Evolutionary conservation across 1,140 invertebrate genomes (phyloP), one percentile per base, ranked within the genome.

Genomic region (Aphidius gifuensis): DNA sequence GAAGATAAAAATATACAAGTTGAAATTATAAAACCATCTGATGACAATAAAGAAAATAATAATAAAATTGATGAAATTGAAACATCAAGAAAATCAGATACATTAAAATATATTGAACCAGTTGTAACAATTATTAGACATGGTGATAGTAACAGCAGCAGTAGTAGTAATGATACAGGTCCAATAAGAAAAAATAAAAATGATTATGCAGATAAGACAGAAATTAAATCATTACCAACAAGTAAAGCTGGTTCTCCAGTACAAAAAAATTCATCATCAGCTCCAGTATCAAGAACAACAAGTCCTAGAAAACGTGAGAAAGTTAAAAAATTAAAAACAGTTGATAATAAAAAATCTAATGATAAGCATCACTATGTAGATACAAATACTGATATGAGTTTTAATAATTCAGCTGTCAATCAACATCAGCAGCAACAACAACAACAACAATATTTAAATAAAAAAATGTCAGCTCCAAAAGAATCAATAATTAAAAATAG

Each of bases 31-130:
- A 80, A 62, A 70, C 78, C 78, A 21, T 70, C 71, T 66, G 74
- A 78, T 1, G 76, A 78, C 58, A 77, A 75, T 62, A 72, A 80
- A 61, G 78, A 80, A 57, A 68, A 75, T 54, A 58, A 75, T 54
- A 58, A 72, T 6, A 76, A 80, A 62, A 77, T 78, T 4, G 68
- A 72, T 57, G 61, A 70, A 38, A 43, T 43, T 44, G 53, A 42
- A 0, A 11, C 42, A 8, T 21, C 55, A 21, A 56, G 54, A 5
- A 56, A 16, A 3, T 64, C 62, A 9, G 60, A 60, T 6, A 38
- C 16, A 21, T 51, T 58, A 0, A 56, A 67, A 43, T 57, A 67
- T 50, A 47, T 67, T 38, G 66, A 67, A 45, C 76, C 79, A 44
- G 53, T 65, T 9, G 60, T 81, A 4, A 75, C 66, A 21, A 65